These are phyloP conservation scores for Thinocorus orbignyianus DNA, from an alignment of 2,113 vertebrate species.

Conservation along the genomic window DNA sequence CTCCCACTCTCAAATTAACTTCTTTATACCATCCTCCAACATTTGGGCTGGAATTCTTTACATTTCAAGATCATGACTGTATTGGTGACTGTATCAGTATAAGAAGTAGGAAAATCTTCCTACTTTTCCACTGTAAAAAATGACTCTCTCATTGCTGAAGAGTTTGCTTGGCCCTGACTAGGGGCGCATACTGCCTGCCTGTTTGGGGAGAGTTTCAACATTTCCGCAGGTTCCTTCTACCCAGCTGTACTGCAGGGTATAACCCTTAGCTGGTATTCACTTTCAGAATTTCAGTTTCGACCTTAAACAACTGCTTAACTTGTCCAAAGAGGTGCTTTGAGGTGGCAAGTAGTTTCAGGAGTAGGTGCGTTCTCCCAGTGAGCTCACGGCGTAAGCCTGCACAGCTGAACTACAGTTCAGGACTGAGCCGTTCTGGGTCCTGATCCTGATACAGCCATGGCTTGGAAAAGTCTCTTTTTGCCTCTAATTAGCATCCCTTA, in stretches of 20 bases:
- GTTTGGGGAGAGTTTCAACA: neutral
- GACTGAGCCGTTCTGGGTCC: neutral
- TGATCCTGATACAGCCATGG: accelerated
- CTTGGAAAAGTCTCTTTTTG: neutral
- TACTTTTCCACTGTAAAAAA: neutral
- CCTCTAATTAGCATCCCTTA: neutral
- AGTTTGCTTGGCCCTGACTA: neutral
- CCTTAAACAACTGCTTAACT: neutral
- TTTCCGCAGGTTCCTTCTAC: neutral
- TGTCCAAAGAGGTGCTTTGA: neutral
- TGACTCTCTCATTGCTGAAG: neutral
- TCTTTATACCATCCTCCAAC: neutral
- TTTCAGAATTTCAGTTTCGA: neutral
- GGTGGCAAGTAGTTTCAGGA: neutral
- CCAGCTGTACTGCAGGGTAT: neutral
- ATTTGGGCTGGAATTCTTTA: neutral
- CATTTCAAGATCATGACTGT: neutral
- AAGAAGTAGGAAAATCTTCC: neutral
- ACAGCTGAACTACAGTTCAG: neutral
- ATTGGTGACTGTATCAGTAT: neutral
- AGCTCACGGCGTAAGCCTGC: neutral
- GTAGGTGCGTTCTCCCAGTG: neutral
- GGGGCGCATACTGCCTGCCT: neutral
- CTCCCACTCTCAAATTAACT: neutral
- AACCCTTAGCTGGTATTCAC: neutral